Evolutionary conservation across 2,113 vertebrate genomes (phyloP).

Genomic region (Mustela nigripes): DNA sequence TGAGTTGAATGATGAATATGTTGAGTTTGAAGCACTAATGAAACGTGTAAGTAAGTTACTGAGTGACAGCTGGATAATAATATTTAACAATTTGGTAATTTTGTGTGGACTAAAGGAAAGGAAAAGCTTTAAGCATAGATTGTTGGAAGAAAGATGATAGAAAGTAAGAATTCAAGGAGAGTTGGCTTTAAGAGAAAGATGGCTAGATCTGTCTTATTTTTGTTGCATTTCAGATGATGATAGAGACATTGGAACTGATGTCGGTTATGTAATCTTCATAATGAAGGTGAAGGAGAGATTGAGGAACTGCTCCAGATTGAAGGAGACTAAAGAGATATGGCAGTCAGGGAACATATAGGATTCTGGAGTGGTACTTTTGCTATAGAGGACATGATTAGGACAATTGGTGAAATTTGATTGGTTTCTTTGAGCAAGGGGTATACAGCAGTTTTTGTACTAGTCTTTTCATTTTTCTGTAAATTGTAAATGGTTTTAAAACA

Average conservation of each 20-base stretch:
- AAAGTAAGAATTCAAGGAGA: not conserved
- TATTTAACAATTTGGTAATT: slow-evolving; percentile 13
- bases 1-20: not conserved
- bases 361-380: not conserved
- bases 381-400: not conserved
- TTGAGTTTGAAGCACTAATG: not conserved
- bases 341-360: not conserved
- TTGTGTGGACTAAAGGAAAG: not conserved
- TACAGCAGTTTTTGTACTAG: not conserved
- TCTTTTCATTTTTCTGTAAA: not conserved
- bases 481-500: not conserved
- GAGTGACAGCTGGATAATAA: not conserved
- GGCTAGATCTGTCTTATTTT: not conserved
- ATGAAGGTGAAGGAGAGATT: not conserved
- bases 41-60: not conserved
- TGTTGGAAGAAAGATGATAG: slow-evolving; percentile 5
- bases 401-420: not conserved
- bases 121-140: not conserved
- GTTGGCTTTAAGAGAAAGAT: slow-evolving; percentile 2
- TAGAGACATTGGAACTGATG: not conserved
- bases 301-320: not conserved
- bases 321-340: not conserved
- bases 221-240: not conserved
- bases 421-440: not conserved
- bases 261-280: not conserved